Percentiles rank a stretch among this genome's conserved stretches.
Conservation (phyloP, 1,140 invertebrate genomes). For the Agraylea sexmaculata region DNA sequence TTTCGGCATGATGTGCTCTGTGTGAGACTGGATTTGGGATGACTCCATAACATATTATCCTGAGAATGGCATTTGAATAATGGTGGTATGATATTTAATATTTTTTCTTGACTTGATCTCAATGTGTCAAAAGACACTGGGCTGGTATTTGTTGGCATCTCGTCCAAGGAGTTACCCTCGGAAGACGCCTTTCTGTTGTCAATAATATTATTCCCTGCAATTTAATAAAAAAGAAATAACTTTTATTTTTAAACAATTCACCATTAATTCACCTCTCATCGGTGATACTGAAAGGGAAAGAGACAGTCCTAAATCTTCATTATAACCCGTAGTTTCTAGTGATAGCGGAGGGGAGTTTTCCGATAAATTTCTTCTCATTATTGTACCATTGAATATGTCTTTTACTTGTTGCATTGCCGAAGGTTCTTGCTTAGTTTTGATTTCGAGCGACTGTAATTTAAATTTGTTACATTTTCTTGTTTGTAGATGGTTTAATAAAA, state of each 20-base stretch:
- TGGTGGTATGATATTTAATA: neutral
- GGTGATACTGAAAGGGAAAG: conserved; percentile 11
- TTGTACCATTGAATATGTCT: neutral
- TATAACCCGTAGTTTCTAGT: conserved; percentile 14
- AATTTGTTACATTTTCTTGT: no score
- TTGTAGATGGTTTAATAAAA: conserved; percentile 4
- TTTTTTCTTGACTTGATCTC: conserved; percentile 4
- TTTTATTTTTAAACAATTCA: no score
- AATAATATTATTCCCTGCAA: no score
- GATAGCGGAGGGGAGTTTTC: conserved; percentile 12
- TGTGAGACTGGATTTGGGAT: no score
- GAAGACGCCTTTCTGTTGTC: no score
- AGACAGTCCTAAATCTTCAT: conserved; percentile 14
- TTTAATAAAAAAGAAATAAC: neutral
- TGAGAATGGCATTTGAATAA: conserved; percentile 13
- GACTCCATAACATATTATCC: conserved; percentile 8
- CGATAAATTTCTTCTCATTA: conserved; percentile 4
- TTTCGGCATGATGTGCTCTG: no score
- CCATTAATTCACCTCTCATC: conserved; percentile 8
- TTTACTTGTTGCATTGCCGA: neutral
- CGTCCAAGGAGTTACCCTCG: conserved; percentile 1
- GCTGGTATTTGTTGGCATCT: conserved; percentile 9
- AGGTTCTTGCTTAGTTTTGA: conserved; percentile 6
- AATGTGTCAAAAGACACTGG: conserved; percentile 14
- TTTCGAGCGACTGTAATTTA: no score